Conservation (phyloP, 1,140 invertebrate genomes). For the Heliconius hermathena region DNA sequence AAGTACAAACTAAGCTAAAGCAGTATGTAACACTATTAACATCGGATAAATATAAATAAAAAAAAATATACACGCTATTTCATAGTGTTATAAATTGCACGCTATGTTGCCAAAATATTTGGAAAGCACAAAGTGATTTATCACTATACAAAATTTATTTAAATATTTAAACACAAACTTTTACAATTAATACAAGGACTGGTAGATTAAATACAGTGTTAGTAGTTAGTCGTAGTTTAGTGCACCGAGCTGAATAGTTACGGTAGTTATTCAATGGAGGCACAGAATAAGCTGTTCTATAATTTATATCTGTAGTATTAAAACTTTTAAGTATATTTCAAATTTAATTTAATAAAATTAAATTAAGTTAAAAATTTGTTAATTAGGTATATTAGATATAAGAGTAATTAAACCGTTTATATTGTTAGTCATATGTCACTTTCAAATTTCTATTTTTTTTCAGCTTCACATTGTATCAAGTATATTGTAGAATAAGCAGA, state of each 20-base stretch:
- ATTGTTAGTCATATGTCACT: too few relatives aligned
- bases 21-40: too few relatives aligned
- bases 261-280: background rate
- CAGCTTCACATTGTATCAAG: too few relatives aligned
- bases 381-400: too few relatives aligned
- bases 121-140: background rate
- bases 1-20: too few relatives aligned
- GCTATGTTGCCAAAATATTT: too few relatives aligned
- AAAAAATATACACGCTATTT: too few relatives aligned
- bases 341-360: background rate
- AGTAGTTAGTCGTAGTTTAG: background rate
- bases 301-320: background rate
- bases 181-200: background rate
- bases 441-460: too few relatives aligned
- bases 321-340: background rate
- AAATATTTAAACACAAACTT: background rate
- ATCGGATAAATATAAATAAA: too few relatives aligned
- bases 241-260: background rate
- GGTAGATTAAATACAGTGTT: background rate
- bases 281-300: background rate
- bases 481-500: too few relatives aligned
- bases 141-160: background rate
- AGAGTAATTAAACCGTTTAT: too few relatives aligned
- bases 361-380: background rate
- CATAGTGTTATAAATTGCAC: too few relatives aligned